phyloP scores from a whole-genome alignment of 2,888 invertebrate species.

The Drosophila mayaguana region DNA sequence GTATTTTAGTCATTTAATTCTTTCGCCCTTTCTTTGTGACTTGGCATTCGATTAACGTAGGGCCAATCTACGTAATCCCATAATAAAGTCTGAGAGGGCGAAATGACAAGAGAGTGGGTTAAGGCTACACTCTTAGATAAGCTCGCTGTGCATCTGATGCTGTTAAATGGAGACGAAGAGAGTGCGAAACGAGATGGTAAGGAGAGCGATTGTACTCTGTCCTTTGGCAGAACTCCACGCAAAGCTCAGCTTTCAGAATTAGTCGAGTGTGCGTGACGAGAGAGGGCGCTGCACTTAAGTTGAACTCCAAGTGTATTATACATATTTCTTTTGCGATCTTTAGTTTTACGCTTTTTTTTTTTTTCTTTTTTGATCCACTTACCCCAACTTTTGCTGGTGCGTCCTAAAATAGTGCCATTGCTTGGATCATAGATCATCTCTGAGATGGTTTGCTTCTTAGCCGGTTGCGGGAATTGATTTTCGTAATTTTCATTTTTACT shows the following conservation, averaged over 20 bases:
- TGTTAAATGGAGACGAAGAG: background rate
- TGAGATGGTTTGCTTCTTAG: conserved; percentile 70
- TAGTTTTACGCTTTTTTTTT: too few relatives aligned
- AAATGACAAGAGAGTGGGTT: conserved; percentile 1
- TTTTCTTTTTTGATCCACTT: too few relatives aligned
- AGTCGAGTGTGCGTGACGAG: background rate
- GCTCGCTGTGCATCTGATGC: background rate
- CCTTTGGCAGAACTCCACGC: conserved; percentile 1
- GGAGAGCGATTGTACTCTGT: background rate
- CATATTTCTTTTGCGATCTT: background rate
- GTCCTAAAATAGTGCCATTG: conserved; percentile 81
- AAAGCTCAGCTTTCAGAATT: background rate
- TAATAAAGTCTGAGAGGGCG: background rate
- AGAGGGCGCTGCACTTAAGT: conserved; percentile 4
- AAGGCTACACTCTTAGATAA: conserved; percentile 3
- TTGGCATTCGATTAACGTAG: conserved; percentile 24
- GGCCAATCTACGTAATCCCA: conserved; percentile 15
- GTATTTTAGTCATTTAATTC: conserved; percentile 22
- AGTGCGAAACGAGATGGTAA: background rate
- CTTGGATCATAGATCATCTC: conserved; percentile 81
- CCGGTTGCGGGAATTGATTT: conserved; percentile 80
- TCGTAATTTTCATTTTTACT: conserved; percentile 67
- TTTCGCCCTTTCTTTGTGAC: conserved; percentile 25
- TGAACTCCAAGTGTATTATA: background rate
- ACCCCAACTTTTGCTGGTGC: conserved; percentile 84